Conservation (phyloP, 1,140 invertebrate species). For the Heterodera schachtii region DNA sequence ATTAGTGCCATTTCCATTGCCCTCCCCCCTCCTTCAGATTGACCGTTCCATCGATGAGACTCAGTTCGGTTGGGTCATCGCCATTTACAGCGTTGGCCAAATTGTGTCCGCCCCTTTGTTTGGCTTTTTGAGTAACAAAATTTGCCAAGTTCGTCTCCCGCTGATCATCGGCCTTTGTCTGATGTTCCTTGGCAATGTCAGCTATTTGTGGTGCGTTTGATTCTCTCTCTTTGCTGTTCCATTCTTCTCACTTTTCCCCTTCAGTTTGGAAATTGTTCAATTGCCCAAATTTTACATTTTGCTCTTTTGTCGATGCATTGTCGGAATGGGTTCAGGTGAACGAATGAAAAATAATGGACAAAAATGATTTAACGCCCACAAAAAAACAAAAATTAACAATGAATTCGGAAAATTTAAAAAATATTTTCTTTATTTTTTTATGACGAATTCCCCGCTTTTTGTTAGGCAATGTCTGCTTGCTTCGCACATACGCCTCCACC, state of each 20-base stretch:
- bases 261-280: constrained; percentile 35
- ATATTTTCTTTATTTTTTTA: too few relatives aligned
- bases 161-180: constrained; percentile 64
- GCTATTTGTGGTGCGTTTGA: constrained; percentile 61
- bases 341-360: too few relatives aligned
- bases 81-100: constrained; percentile 67
- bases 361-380: too few relatives aligned
- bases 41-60: constrained; percentile 62
- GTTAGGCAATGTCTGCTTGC: constrained; percentile 41
- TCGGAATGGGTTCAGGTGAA: constrained; percentile 52
- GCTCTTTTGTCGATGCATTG: constrained; percentile 47
- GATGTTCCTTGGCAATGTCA: constrained; percentile 66
- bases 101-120: constrained; percentile 67
- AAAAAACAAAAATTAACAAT: too few relatives aligned
- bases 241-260: not conserved
- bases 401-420: too few relatives aligned
- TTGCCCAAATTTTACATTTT: constrained; percentile 38
- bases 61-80: constrained; percentile 68
- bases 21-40: constrained; percentile 52
- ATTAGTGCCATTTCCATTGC: not conserved
- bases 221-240: not conserved
- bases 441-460: not conserved
- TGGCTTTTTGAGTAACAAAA: constrained; percentile 65
- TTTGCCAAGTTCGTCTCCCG: constrained; percentile 62
- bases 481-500: constrained; percentile 53